These are phyloP conservation scores for Monopterus albus DNA, from an alignment of 2,113 vertebrate genomes.

Conservation along the genomic window DNA sequence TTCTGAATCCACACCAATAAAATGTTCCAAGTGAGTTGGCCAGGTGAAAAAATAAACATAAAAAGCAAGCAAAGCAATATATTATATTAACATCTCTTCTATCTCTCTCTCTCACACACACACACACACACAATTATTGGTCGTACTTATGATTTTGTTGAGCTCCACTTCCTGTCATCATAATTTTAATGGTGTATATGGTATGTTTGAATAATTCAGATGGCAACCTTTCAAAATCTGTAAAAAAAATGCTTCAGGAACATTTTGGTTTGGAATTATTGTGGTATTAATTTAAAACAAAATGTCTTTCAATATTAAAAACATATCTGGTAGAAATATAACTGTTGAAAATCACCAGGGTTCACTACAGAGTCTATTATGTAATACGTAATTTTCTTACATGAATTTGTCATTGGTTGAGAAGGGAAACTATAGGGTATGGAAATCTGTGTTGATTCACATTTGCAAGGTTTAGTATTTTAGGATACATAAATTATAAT, in stretches of 20 bases:
- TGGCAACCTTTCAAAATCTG: background rate
- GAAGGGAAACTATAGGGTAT: no score
- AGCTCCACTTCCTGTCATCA: background rate
- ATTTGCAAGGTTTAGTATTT: no score
- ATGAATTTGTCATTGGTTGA: no score
- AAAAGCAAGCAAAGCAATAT: background rate
- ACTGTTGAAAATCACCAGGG: background rate
- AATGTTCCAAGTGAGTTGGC: background rate
- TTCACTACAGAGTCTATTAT: background rate
- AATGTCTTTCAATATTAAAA: no score
- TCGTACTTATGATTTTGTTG: background rate
- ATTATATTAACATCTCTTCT: background rate
- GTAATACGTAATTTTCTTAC: no score
- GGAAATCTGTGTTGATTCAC: no score
- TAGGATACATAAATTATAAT: no score
- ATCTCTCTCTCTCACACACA: background rate
- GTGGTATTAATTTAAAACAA: no score
- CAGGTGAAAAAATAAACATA: background rate
- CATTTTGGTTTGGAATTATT: no score
- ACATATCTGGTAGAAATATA: no score
- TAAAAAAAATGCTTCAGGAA: background rate
- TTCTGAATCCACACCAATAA: background rate
- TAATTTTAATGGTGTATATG: constrained; percentile 2
- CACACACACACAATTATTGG: background rate
- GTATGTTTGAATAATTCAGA: background rate